Evolutionary conservation across 2,797 vertebrate species (phyloP).

Genomic region (Argyrosomus regius): DNA sequence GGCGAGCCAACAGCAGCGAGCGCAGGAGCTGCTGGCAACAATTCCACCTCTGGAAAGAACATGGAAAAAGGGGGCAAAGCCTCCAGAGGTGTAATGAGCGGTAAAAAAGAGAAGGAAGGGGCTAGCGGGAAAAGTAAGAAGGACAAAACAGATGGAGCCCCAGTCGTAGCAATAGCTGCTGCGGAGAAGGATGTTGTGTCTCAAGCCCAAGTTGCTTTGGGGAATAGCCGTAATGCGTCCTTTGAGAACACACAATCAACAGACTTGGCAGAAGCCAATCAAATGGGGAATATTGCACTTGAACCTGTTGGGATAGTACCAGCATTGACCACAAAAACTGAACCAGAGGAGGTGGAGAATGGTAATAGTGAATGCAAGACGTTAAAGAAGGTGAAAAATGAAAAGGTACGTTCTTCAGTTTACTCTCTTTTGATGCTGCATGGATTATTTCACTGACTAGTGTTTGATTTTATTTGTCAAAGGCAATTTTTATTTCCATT

Average conservation of each 20-base stretch:
- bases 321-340: constrained; percentile 93
- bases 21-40: constrained; percentile 83
- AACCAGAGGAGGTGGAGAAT: constrained; percentile 94
- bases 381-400: constrained; percentile 96
- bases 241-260: constrained; percentile 92
- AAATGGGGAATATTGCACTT: constrained; percentile 96
- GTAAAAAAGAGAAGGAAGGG: constrained; percentile 97
- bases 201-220: constrained; percentile 89
- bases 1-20: constrained; percentile 86
- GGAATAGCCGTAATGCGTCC: constrained; percentile 89
- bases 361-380: constrained; percentile 91
- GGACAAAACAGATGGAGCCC: constrained; percentile 92
- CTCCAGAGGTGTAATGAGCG: constrained; percentile 90
- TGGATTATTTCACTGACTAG: neutral
- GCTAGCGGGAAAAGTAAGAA: constrained; percentile 96
- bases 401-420: constrained; percentile 91
- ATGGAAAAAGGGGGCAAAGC: constrained; percentile 94
- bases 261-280: constrained; percentile 91
- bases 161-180: constrained; percentile 83
- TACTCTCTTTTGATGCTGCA: neutral
- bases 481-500: neutral
- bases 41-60: constrained; percentile 88
- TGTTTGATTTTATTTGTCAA: neutral
- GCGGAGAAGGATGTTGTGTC: constrained; percentile 91
- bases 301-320: constrained; percentile 95